A percentile compares a stretch with the other conserved stretches of the same genome.
phyloP scores from a whole-genome alignment of 2,113 vertebrate genomes.

The Scopus umbretta region DNA sequence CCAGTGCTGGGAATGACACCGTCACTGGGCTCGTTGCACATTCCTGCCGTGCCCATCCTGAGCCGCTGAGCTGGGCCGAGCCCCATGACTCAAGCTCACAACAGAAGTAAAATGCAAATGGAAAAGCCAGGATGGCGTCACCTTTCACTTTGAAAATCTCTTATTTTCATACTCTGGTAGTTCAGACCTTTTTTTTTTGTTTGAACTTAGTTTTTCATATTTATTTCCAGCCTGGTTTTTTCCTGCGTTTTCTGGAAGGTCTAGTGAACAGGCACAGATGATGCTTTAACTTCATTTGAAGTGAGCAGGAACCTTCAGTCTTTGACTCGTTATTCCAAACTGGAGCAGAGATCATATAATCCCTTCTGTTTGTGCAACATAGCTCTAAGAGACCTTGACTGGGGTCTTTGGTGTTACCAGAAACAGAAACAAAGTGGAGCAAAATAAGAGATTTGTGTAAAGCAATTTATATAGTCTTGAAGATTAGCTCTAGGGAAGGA shows the following conservation, averaged over 20 bases:
- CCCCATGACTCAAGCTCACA: background rate
- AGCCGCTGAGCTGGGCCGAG: background rate
- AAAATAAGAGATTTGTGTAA: background rate
- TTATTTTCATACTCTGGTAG: background rate
- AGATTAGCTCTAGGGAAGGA: background rate
- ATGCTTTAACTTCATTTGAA: background rate
- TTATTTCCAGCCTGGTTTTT: background rate
- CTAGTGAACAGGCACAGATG: background rate
- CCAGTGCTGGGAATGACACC: background rate
- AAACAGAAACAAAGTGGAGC: background rate
- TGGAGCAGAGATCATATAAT: background rate
- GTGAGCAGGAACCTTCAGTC: background rate
- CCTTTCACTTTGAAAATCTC: background rate
- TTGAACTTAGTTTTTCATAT: background rate
- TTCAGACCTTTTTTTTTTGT: background rate
- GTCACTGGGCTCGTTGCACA: background rate
- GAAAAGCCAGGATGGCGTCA: background rate
- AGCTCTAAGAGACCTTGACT: background rate
- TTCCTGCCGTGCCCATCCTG: background rate
- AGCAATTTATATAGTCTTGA: background rate
- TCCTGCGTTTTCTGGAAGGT: background rate
- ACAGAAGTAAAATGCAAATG: background rate
- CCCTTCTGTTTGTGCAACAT: background rate
- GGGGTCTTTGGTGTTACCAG: background rate
- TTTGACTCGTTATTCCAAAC: background rate